Percentiles rank a stretch among this genome's conserved stretches.
phyloP scores from a whole-genome alignment of 1,140 invertebrate genomes.

The Tigriopus japonicus region DNA sequence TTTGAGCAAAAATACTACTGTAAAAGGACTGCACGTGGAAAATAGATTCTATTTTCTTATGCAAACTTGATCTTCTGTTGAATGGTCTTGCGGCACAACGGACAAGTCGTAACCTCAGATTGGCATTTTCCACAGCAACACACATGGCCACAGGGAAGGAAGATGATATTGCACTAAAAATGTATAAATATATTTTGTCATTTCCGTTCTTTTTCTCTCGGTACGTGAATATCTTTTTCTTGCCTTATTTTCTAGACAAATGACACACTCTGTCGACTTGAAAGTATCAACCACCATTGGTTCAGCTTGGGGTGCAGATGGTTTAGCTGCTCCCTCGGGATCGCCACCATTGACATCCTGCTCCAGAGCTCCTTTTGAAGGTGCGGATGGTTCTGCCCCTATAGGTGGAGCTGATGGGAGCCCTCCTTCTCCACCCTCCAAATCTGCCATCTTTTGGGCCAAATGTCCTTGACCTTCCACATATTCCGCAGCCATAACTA shows the following conservation, averaged over 20 bases:
- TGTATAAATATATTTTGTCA: conserved; percentile 15
- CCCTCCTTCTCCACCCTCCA: too few relatives aligned
- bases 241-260: conserved; percentile 23
- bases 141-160: conserved; percentile 28
- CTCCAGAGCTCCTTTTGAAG: background rate
- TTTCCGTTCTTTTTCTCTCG: background rate
- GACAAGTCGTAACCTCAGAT: conserved; percentile 21
- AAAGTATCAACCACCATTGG: background rate
- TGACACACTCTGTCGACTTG: conserved; percentile 23
- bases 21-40: too few relatives aligned
- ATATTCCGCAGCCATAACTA: background rate
- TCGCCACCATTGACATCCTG: background rate
- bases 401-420: too few relatives aligned
- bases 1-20: too few relatives aligned
- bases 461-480: too few relatives aligned
- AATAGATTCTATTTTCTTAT: background rate
- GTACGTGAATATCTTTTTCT: background rate
- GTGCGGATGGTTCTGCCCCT: too few relatives aligned
- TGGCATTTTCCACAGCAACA: conserved; percentile 25
- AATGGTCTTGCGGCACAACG: conserved; percentile 25
- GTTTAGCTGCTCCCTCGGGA: background rate
- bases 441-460: too few relatives aligned
- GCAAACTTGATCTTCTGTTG: conserved; percentile 12
- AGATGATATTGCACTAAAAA: conserved; percentile 25
- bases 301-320: background rate